Percentiles rank a stretch among this genome's conserved stretches.
Evolutionary conservation across 2,797 vertebrate species (phyloP).

Genomic region (Brachyalestes nurse): DNA sequence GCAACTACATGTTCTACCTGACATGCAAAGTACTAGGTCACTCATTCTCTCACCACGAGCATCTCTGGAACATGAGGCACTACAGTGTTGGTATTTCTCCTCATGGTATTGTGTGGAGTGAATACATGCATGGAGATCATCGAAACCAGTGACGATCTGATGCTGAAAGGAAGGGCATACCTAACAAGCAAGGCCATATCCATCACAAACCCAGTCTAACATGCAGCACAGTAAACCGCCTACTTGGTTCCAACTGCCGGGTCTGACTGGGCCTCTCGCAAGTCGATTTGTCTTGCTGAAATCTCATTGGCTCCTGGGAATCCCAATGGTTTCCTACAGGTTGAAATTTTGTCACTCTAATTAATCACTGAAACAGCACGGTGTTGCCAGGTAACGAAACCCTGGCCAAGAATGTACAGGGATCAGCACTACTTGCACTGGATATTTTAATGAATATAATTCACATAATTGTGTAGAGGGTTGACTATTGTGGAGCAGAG

Average conservation of each 20-base stretch:
- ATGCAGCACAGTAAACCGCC: conserved; percentile 60
- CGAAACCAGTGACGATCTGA: conserved; percentile 15
- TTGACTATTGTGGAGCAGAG: background rate
- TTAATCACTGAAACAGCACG: conserved; percentile 42
- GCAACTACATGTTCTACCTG: conserved; percentile 17
- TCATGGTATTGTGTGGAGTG: conserved; percentile 24
- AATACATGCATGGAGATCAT: conserved; percentile 49
- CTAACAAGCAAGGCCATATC: conserved; percentile 37
- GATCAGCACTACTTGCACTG: background rate
- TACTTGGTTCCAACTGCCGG: conserved; percentile 60
- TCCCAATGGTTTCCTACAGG: conserved; percentile 65
- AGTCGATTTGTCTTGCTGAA: conserved; percentile 62
- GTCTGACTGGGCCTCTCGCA: conserved; percentile 64
- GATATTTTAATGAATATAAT: background rate
- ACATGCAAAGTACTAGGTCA: conserved; percentile 38
- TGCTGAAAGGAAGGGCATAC: background rate
- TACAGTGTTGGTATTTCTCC: background rate
- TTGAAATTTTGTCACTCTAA: conserved; percentile 54
- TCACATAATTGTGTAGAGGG: too few species aligned
- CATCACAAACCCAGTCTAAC: conserved; percentile 52
- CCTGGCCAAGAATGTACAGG: background rate
- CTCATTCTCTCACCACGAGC: conserved; percentile 13
- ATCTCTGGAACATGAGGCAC: background rate
- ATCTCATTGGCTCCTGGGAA: conserved; percentile 65
- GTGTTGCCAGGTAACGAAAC: conserved; percentile 7